A percentile compares a stretch with the other conserved stretches of the same genome.
Evolutionary conservation across 1,140 invertebrate species (phyloP).

Genomic region (Drosophila cardini): DNA sequence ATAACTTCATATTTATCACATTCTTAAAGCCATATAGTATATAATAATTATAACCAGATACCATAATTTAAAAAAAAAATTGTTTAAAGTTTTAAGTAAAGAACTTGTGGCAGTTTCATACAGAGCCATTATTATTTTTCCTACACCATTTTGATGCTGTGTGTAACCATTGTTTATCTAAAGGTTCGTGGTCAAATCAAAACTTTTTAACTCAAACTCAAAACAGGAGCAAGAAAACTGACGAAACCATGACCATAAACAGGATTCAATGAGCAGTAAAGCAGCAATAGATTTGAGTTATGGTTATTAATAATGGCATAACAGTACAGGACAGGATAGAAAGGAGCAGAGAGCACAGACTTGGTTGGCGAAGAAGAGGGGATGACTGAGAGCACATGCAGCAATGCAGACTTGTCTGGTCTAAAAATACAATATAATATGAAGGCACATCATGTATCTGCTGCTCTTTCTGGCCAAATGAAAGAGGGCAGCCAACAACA

Average conservation of each 20-base stretch:
- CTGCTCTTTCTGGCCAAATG: slow-evolving; percentile 23
- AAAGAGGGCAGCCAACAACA: slow-evolving; percentile 40
- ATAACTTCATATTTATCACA: too few species aligned
- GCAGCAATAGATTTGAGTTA: slow-evolving; percentile 82
- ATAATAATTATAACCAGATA: too few species aligned
- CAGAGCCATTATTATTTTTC: not conserved
- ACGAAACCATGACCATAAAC: slow-evolving; percentile 69
- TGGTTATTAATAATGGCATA: slow-evolving; percentile 79
- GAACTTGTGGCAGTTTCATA: not conserved
- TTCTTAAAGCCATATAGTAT: too few species aligned
- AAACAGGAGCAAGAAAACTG: slow-evolving; percentile 35
- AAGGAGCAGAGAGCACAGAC: not conserved
- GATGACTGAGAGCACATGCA: slow-evolving; percentile 56
- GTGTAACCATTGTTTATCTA: slow-evolving; percentile 34
- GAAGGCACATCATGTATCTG: slow-evolving; percentile 42
- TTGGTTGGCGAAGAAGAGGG: not conserved
- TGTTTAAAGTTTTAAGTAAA: not conserved
- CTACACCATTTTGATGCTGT: not conserved
- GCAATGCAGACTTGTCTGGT: slow-evolving; percentile 79
- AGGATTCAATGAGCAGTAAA: slow-evolving; percentile 81
- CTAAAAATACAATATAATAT: slow-evolving; percentile 77
- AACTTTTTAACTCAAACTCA: slow-evolving; percentile 45
- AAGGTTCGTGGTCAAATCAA: slow-evolving; percentile 54
- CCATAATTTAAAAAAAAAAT: too few species aligned
- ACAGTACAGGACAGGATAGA: slow-evolving; percentile 11